Conservation (phyloP, 92 coral and sea anemone species). For the Ricordea florida region DNA sequence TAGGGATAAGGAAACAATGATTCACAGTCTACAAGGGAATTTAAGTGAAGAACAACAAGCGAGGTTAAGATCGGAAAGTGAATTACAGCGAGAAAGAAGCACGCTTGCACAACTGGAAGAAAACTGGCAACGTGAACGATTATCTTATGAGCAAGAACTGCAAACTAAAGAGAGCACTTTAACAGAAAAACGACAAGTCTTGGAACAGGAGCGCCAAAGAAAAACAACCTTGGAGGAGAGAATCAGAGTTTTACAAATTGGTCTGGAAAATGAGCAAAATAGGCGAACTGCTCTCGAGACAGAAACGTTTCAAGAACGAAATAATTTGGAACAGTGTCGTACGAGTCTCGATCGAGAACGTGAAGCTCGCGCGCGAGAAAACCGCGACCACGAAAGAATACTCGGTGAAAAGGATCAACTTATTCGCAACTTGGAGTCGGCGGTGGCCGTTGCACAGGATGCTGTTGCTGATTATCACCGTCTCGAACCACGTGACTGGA, state of each 20-base stretch:
- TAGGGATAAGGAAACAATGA: slow-evolving; percentile 61
- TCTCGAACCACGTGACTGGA: slow-evolving; percentile 99
- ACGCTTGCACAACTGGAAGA: slow-evolving; percentile 70
- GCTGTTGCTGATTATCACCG: slow-evolving; percentile 83
- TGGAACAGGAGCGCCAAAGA: slow-evolving; percentile 65
- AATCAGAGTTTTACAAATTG: slow-evolving; percentile 56
- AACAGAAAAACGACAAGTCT: slow-evolving; percentile 54
- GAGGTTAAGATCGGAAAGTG: slow-evolving; percentile 59
- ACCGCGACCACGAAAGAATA: slow-evolving; percentile 34
- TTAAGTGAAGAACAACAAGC: slow-evolving; percentile 49
- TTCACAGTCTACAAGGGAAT: slow-evolving; percentile 47
- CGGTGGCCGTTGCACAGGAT: slow-evolving; percentile 69
- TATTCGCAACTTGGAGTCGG: slow-evolving; percentile 61
- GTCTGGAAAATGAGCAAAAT: slow-evolving; percentile 58
- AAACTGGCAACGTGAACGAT: slow-evolving; percentile 74
- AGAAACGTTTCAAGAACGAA: slow-evolving; percentile 62
- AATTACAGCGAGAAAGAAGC: slow-evolving; percentile 59
- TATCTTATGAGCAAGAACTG: slow-evolving; percentile 69
- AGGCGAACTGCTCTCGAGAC: slow-evolving; percentile 47
- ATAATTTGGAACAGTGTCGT: slow-evolving; percentile 42
- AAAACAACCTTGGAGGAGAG: slow-evolving; percentile 66
- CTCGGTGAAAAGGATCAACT: slow-evolving; percentile 47
- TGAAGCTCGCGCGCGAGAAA: slow-evolving; percentile 37
- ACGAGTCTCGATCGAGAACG: slow-evolving; percentile 56
- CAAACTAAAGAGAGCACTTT: slow-evolving; percentile 61